Evolutionary conservation across 2,888 invertebrate genomes (phyloP), one percentile per base, ranked within the genome.

Genomic region (Ferrisia virgata): DNA sequence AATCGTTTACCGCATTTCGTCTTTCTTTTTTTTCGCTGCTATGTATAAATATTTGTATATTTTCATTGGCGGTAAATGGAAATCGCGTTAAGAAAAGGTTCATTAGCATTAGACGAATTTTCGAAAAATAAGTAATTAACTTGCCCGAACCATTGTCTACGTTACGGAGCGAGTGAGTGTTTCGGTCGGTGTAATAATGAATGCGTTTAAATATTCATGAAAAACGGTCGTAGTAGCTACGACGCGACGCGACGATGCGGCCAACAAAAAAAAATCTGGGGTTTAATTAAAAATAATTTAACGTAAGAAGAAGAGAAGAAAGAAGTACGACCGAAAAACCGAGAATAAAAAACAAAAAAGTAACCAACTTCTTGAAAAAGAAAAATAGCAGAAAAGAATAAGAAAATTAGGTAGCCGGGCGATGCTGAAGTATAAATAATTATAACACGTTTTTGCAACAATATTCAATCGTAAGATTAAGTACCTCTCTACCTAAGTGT

Each of bases 61-160:
- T 47, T 18, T 18, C 47, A 47, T 47, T 47, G n/a, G n/a, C 47
- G 64, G 64, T 64, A 25, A 31, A 64, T 64, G 64, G 64, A 33
- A 72, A 72, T 36, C 15, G 72, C 72, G 33, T 72, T 31, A 72
- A 31, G 33, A n/a, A 72, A n/a, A 72, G 33, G 72, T 33, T 72
- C 72, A 72, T 72, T 72, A 72, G 33, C 33, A 72, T 72, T 72
- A 33, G 33, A 33, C 72, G 72, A 72, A 72, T 72, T 72, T 64
- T 72, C 72, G 33, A 72, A 72, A 47, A 33, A 72, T 72, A 33
- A 72, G 72, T 72, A 33, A 72, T 72, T 72, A 72, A 72, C 47
- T 18, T 33, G 6, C 28, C 4, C 58, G 58, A 64, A 28, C 58
- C 28, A 64, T 64, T 64, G 58, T 64, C 58, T 64, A 11, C 22